Base-by-base conservation (phyloP, 2,113 vertebrate genomes). In the Phalacrocorax carbo region DNA sequence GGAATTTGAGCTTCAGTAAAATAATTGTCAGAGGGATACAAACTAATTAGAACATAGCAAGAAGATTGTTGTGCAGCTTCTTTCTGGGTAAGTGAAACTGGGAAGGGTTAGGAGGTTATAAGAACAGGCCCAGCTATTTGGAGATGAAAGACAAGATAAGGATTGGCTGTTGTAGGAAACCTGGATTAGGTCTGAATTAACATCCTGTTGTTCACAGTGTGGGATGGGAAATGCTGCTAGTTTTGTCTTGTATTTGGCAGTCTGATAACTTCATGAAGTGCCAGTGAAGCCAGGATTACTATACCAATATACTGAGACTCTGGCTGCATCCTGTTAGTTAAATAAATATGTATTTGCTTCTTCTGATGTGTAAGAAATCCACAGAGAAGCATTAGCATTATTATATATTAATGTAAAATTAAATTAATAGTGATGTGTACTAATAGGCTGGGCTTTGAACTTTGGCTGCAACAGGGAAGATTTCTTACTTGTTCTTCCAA, bases 351-450 rank as follows among this genome's bases (percentile, higher is more conserved):
- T 82, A 81, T 95, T 94, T 96, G 16, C 77, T 62, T 9, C 73
- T 85, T 91, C 82, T 90, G 81, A 80, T 80, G 22, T 79, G 34
- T 90, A 26, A 88, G 61, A 96, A 96, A 92, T 92, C 94, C 94
- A 93, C 62, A 86, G 96, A 96, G 96, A 82, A 95, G 32, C 78
- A 92, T 97, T 96, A 96, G 66, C n/a, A 75, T 42, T 86, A 70
- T 95, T 94, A 96, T 86, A 57, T 96, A 93, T 94, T 96, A 96
- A 96, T 97, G 87, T 82, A 65, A 96, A 93, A 92, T 54, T 11
- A 93, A 95, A 94, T 93, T 36, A 82, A 11, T 58, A 85, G 70
- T 71, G 84, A 95, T 94, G 42, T 61, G 88, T 92, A 62, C 68
- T 92, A 95, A 93, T 54, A 82, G 71, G 36, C 71, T 88, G 61